Conservation (phyloP, 2,888 invertebrate species). For the Chymomyza procnemis region DNA sequence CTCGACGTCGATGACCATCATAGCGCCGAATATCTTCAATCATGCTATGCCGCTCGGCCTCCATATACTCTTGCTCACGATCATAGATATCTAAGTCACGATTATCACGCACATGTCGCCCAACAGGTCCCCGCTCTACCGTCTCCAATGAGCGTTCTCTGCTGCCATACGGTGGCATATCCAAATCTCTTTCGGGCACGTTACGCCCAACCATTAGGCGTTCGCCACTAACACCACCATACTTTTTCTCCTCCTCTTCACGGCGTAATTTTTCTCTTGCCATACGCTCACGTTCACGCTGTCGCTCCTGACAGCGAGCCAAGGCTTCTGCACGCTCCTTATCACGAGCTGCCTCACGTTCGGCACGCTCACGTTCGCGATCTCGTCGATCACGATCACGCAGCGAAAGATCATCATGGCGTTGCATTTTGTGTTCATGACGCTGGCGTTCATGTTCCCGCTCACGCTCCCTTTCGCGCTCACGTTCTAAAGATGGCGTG, state of each 20-base stretch:
- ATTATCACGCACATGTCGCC: conserved; percentile 63
- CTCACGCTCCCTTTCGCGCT: conserved; percentile 57
- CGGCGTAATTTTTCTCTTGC: conserved; percentile 79
- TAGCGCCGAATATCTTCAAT: conserved; percentile 76
- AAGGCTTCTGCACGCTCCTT: conserved; percentile 83
- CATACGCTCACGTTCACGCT: conserved; percentile 80
- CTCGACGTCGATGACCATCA: conserved; percentile 72
- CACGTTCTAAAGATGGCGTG: conserved; percentile 73
- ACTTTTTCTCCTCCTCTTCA: conserved; percentile 77
- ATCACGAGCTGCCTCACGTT: conserved; percentile 81
- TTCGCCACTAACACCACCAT: conserved; percentile 60
- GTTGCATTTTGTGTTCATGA: conserved; percentile 75
- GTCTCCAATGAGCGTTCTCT: conserved; percentile 76
- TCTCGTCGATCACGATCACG: conserved; percentile 81
- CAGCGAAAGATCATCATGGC: conserved; percentile 59
- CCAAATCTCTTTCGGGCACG: conserved; percentile 82
- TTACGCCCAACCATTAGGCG: conserved; percentile 14
- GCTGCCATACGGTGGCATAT: conserved; percentile 79
- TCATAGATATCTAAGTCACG: conserved; percentile 72
- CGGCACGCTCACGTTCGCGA: conserved; percentile 80
- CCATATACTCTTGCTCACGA: conserved; percentile 61
- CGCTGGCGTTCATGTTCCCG: conserved; percentile 70
- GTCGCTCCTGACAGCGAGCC: conserved; percentile 83
- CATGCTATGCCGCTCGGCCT: conserved; percentile 67
- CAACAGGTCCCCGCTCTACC: conserved; percentile 46